Base-by-base conservation (phyloP, 2,797 vertebrate species). In the Thaleichthys pacificus region DNA sequence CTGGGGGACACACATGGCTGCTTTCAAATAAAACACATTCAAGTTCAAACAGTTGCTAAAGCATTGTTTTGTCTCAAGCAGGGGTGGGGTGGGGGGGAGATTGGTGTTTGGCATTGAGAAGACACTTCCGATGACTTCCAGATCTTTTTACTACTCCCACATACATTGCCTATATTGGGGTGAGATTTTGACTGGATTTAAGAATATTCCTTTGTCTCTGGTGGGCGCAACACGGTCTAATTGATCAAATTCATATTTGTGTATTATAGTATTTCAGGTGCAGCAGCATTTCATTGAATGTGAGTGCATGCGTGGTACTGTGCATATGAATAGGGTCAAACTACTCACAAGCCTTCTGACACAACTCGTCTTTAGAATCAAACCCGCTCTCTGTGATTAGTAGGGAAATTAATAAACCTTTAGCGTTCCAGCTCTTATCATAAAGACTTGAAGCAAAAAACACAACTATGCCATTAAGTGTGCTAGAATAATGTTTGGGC, bases 401-500 rank as follows among this genome's bases (percentile, higher is more conserved):
- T 57, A 71, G 67, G 66, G 80, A 84, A 87, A 87, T 91, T 84
- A 91, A 87, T 89, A 91, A 92, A 91, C 87, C 89, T 91, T 93
- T 92, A 93, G 86, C 73, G 77, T 76, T 51, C 80, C 73, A n/a
- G 77, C 56, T 77, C 87, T 91, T 93, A 93, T 93, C 89, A 79
- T 82, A 71, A 80, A 35, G 82, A 79, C 79, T 79, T 3, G 79
- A 88, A 88, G 91, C 89, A 89, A 42, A 89, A 91, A 92, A 89
- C 82, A 82, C 85, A 84, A 72, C 89, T 69, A 69, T 74, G 82
- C 90, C 88, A 92, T 93, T 93, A 92, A 88, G 88, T 61, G 74
- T 75, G 86, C 86, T 86, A 68, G 77, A 92, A 90, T 93, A 93
- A 93, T 93, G 91, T 92, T 92, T 85, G 90, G 91, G 86, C 89